Evolutionary conservation across 37 sponge, comb jelly and placozoan species (phyloP).

Genomic region (Ianthella basta): DNA sequence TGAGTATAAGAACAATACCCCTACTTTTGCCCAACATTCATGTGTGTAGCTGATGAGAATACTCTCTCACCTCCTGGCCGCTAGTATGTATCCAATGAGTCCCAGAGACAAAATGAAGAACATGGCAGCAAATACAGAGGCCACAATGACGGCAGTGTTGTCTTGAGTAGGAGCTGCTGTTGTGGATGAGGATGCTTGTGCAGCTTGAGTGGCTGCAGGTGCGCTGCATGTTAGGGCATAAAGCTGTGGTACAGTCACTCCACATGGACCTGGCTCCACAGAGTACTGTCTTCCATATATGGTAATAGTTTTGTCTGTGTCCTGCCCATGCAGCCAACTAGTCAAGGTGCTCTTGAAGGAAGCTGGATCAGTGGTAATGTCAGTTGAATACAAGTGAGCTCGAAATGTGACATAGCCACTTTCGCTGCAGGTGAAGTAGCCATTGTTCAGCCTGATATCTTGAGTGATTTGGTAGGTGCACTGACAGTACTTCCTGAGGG

Average conservation of each 20-base stretch:
- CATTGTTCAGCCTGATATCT: not conserved
- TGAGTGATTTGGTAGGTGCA: not conserved
- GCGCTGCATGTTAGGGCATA: not conserved
- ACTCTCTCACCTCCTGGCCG: not conserved
- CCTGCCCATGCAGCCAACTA: not conserved
- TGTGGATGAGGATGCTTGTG: not conserved
- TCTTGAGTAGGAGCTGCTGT: not conserved
- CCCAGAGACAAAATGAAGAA: slow-evolving; percentile 25
- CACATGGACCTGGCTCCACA: slow-evolving; percentile 3
- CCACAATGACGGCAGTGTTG: slow-evolving; percentile 23
- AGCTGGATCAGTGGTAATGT: not conserved
- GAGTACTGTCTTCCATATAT: not conserved
- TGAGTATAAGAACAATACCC: not conserved
- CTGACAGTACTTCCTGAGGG: slow-evolving; percentile 1
- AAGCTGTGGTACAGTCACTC: not conserved
- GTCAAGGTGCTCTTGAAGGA: not conserved
- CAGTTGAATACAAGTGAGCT: not conserved
- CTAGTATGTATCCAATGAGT: slow-evolving; percentile 10
- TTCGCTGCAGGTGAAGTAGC: not conserved
- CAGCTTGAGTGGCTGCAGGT: not conserved
- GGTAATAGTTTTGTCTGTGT: slow-evolving; percentile 6
- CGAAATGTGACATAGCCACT: slow-evolving; percentile 5
- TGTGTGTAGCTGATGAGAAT: not conserved
- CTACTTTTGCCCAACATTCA: not conserved
- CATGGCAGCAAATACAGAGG: slow-evolving; percentile 24